A percentile compares a stretch with the other conserved stretches of the same genome.
These are phyloP conservation scores for Anguilla japonica DNA, from an alignment of 2,113 vertebrate species.

Conservation along the genomic window DNA sequence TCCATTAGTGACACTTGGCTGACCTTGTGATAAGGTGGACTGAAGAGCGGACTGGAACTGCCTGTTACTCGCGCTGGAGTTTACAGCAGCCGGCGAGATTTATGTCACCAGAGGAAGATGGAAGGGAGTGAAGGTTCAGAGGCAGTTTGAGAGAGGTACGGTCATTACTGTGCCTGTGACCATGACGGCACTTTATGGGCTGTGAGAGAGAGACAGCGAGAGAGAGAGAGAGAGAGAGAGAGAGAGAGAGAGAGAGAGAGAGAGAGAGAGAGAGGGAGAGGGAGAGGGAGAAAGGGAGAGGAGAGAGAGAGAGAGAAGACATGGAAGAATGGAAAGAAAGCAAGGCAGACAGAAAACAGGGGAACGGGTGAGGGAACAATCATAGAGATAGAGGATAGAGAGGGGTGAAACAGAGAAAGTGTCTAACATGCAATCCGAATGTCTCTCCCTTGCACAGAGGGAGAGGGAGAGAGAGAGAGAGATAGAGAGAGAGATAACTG, in stretches of 20 bases:
- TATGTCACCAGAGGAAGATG: background rate
- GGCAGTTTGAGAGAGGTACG: background rate
- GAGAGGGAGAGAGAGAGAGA: too few species aligned
- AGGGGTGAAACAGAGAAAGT: background rate
- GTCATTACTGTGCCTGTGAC: constrained; percentile 1
- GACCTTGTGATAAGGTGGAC: background rate
- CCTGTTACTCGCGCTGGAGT: background rate
- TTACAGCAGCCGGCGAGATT: background rate
- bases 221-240: background rate
- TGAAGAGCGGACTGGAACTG: background rate
- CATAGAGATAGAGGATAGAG: background rate
- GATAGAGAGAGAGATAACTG: background rate
- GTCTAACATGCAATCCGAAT: background rate
- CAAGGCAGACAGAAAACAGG: too few species aligned
- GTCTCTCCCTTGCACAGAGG: background rate
- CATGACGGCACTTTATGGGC: constrained; percentile 11
- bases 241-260: background rate
- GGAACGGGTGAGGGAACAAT: too few species aligned
- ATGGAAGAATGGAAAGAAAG: background rate
- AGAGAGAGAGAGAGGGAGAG: background rate
- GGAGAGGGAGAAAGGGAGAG: background rate
- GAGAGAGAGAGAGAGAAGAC: background rate
- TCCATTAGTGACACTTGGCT: constrained; percentile 8
- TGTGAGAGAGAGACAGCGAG: background rate
- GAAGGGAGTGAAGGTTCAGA: background rate